Evolutionary conservation across 1,140 invertebrate species (phyloP), one percentile per base, ranked within the genome.

Genomic region (Euwallacea fornicatus): DNA sequence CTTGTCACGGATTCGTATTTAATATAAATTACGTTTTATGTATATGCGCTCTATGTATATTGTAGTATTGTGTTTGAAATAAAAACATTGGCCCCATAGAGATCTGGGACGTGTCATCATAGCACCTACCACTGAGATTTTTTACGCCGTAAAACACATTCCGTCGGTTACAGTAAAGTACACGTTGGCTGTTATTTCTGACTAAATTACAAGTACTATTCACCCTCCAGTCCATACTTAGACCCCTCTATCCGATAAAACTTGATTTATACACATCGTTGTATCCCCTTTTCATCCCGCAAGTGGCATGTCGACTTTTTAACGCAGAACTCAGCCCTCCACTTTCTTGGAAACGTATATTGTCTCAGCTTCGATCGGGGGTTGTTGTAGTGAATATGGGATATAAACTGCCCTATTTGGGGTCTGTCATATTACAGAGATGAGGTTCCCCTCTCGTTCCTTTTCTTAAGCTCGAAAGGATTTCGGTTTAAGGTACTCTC

Each of bases 1-100:
- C 50, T 15, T 56, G 64, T 66, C 62, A 64, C 44, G 46, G 46
- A 64, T 11, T 64, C 64, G 42, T 66, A 58, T 66, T 58, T 66
- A 58, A 44, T 53, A 66, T 66, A 66, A 66, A 66, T 66, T 66
- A 66, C 64, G 10, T 42, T 66, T 66, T 66, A 41, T 66, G 21
- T 21, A 44, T 16, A 47, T 47, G 16, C 46, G 46, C 53, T 66
- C 54, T 58, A 66, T 66, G 47, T 66, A 53, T 50, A 66, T 66
- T 66, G 42, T 11, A 42, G 53, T 56, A 66, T 66, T 56, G 64
- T 66, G 53, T 58, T 56, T 58, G 11, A 44, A 43, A 66, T 58
- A 58, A 66, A 66, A 66, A 66, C 64, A 66, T 41, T 66, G 64
- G 2, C 53, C 64, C 42, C 54, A 66, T 56, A 44, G 50, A 53